phyloP scores from a whole-genome alignment of 2,888 invertebrate genomes.

The Apodemia zela region DNA sequence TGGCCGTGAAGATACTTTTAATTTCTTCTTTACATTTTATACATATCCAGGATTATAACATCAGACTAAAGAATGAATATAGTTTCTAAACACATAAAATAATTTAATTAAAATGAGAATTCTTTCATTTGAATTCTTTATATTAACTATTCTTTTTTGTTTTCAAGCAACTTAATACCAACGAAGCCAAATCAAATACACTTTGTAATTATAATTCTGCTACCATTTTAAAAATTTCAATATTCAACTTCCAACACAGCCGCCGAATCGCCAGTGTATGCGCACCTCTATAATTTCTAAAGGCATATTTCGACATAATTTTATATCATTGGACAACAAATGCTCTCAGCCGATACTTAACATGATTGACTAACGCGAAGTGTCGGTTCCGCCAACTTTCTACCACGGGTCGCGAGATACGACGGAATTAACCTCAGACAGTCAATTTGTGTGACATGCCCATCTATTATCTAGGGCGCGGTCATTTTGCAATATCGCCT shows the following conservation, averaged over 20 bases:
- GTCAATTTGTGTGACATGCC: slow-evolving; percentile 44
- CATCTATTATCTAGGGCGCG: slow-evolving; percentile 33
- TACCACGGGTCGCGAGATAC: slow-evolving; percentile 38
- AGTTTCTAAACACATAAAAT: too few relatives aligned
- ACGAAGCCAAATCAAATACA: too few relatives aligned
- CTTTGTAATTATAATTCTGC: too few relatives aligned
- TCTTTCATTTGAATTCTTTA: too few relatives aligned
- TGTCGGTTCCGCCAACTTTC: slow-evolving; percentile 41
- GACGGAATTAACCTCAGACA: slow-evolving; percentile 39
- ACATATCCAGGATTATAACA: too few relatives aligned
- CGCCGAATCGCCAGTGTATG: neutral
- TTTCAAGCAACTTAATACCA: too few relatives aligned
- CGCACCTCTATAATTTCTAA: slow-evolving; percentile 5
- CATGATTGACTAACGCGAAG: slow-evolving; percentile 41
- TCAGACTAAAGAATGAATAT: too few relatives aligned
- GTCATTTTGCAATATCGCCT: slow-evolving; percentile 32
- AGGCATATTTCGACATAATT: slow-evolving; percentile 13
- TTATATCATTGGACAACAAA: slow-evolving; percentile 21
- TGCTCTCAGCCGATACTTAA: slow-evolving; percentile 31
- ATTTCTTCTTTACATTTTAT: too few relatives aligned
- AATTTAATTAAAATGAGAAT: too few relatives aligned
- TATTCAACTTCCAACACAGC: neutral
- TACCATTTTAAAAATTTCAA: too few relatives aligned
- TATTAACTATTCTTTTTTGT: too few relatives aligned
- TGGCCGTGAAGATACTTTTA: too few relatives aligned